Base-by-base conservation (phyloP, 2,888 invertebrate species). In the Campoplex capitator region DNA sequence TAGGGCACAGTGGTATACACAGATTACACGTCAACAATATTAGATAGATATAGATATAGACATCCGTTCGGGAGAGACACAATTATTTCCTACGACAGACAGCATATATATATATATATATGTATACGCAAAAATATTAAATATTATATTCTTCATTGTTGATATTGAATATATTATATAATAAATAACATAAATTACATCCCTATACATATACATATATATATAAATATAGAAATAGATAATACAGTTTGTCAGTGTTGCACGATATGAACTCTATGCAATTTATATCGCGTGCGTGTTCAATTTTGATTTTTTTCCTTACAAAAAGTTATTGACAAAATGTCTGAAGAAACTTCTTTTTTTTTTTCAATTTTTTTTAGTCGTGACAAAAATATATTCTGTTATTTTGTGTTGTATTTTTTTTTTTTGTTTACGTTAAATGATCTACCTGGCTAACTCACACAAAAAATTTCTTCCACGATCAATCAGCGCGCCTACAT, bases 371-470 rank as follows among this genome's bases (percentile, higher is more conserved):
- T 35, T 76, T 76, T 42, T 56, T 82, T 82, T 74, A 38, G 11
- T 67, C 38, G 35, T 67, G 78, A 58, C 3, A 65, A 51, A 51
- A 18, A 42, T 38, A 38, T 38, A 6, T 65, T 83, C 18, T 7
- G 45, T 83, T 84, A 4, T 51, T 74, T 80, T 4, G 68, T 79
- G 48, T 65, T 84, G 38, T 42, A 35, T 80, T 23, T 78, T 77
- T 80, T 80, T 78, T 77, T 70, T 82, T 87, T 82, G 68, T 74
- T 73, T 48, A 80, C 81, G 79, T 83, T 80, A 68, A 86, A 88
- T 87, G 88, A 74, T 91, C 94, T 94, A 94, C 93, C 94, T 94
- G 92, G 93, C 93, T 94, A 93, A 94, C 94, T 94, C 94, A 94
- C 92, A 94, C 94, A 94, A 93, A 93, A 93, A 94, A 92, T 93